phyloP scores from a whole-genome alignment of 2,888 invertebrate genomes.

The Diachrysia chrysitis region DNA sequence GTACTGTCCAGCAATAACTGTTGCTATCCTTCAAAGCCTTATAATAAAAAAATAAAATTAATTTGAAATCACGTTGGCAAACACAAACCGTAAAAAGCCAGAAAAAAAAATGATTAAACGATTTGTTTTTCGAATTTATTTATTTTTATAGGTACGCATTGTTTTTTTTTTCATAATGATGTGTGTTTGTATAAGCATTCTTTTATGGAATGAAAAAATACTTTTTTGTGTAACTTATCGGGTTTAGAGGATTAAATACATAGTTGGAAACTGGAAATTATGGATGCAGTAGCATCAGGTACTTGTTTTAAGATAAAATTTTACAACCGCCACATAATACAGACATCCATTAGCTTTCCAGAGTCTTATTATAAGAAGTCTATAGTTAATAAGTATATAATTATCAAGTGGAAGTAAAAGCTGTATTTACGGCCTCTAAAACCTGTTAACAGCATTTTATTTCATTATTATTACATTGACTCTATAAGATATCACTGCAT shows the following conservation, averaged over 20 bases:
- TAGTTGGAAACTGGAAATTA: not conserved
- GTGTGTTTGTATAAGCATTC: too few species aligned
- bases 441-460: not conserved
- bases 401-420: slow-evolving; percentile 6
- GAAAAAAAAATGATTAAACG: too few species aligned
- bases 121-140: not conserved
- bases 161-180: too few species aligned
- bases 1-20: not conserved
- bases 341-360: not conserved
- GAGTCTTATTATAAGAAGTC: not conserved
- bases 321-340: not conserved
- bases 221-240: not conserved
- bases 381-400: not conserved
- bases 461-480: not conserved
- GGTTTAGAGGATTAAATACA: not conserved
- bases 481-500: slow-evolving; percentile 6
- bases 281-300: not conserved
- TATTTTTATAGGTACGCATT: not conserved
- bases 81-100: not conserved
- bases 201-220: too few species aligned
- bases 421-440: not conserved
- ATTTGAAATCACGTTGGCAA: not conserved
- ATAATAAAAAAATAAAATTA: not conserved
- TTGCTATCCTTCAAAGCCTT: not conserved
- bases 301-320: not conserved